Conservation (phyloP, 2,113 vertebrate species). For the Urocolius indicus region DNA sequence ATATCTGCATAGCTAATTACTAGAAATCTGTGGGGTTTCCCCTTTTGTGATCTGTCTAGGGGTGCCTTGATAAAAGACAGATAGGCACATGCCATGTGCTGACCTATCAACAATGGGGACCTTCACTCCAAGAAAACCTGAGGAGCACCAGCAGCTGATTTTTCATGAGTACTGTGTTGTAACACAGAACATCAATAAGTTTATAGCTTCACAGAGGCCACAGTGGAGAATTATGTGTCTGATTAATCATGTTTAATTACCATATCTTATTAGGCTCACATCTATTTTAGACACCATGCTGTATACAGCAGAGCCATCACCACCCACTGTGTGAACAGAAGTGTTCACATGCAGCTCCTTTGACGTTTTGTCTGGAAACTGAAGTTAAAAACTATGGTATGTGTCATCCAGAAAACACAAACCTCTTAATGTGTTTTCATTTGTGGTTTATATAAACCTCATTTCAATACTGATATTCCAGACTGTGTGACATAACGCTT, state of each 20-base stretch:
- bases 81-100: too few species aligned
- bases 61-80: background rate
- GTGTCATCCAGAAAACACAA: background rate
- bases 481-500: background rate
- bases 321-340: background rate
- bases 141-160: background rate
- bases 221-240: background rate
- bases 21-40: background rate
- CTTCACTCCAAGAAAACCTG: accelerated
- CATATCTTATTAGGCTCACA: background rate
- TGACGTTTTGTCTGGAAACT: background rate
- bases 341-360: accelerated
- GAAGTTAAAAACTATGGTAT: background rate
- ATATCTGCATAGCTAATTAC: background rate
- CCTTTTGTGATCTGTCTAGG: background rate
- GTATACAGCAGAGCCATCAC: background rate
- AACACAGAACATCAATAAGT: background rate
- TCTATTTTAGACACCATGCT: background rate
- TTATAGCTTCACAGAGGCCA: background rate
- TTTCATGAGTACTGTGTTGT: background rate
- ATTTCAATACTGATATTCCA: background rate
- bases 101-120: background rate
- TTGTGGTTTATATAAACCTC: background rate
- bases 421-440: background rate
- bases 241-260: slow-evolving; percentile 30